Conservation (phyloP, 1,140 invertebrate genomes). For the Ostrea denselamellosa region DNA sequence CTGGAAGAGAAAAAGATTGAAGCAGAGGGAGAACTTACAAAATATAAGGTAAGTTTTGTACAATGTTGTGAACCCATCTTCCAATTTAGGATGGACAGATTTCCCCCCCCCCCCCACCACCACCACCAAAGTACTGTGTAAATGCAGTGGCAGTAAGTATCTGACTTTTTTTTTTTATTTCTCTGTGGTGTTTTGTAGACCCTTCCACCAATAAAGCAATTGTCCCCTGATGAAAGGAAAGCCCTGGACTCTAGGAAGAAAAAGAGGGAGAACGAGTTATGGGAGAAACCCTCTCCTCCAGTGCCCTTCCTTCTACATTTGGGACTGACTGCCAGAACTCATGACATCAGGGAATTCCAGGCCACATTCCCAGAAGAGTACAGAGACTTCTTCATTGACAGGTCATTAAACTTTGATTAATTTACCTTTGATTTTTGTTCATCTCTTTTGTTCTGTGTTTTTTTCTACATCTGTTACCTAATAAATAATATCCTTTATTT, state of each 20-base stretch:
- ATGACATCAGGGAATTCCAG: conserved; percentile 76
- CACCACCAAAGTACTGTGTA: not conserved
- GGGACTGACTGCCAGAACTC: conserved; percentile 77
- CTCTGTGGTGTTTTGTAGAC: conserved; percentile 61
- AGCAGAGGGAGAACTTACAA: conserved; percentile 63
- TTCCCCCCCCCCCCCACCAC: too few species aligned
- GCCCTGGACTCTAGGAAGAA: conserved; percentile 51
- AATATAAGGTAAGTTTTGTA: conserved; percentile 63
- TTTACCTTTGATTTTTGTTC: too few species aligned
- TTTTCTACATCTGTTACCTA: not conserved
- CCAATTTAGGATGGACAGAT: not conserved
- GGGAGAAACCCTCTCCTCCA: conserved; percentile 74
- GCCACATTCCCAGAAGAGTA: conserved; percentile 75
- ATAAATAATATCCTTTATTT: too few species aligned
- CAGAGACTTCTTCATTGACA: conserved; percentile 74
- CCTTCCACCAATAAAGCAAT: conserved; percentile 75
- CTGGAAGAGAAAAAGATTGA: conserved; percentile 52
- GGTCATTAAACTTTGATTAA: conserved; percentile 56
- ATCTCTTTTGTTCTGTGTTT: not conserved
- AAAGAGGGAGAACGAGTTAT: conserved; percentile 67
- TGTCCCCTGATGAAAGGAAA: conserved; percentile 71
- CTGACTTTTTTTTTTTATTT: not conserved
- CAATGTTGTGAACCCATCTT: too few species aligned
- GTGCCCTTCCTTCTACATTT: conserved; percentile 77
- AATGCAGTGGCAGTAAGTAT: not conserved